phyloP scores from a whole-genome alignment of 1,140 invertebrate species.

The Orchesella cincta region DNA sequence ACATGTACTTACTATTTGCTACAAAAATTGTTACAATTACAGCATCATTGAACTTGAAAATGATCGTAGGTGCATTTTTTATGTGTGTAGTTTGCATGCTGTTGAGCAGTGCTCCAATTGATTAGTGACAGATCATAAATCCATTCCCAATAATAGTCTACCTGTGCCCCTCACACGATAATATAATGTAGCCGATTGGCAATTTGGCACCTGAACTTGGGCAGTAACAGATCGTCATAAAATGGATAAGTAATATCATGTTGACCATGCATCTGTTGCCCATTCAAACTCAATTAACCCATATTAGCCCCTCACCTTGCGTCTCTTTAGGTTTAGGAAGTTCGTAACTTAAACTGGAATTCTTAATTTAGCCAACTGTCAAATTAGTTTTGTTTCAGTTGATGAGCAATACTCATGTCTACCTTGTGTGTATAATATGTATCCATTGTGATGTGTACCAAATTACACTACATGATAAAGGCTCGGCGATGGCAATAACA shows the following conservation, averaged over 20 bases:
- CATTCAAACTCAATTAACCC: constrained; percentile 1
- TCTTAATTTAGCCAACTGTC: constrained; percentile 26
- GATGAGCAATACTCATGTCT: too few relatives aligned
- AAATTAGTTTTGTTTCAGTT: too few relatives aligned
- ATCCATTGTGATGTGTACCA: too few relatives aligned
- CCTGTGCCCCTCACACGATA: neutral
- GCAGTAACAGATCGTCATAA: neutral
- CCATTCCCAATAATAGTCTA: neutral
- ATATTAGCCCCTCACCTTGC: constrained; percentile 8
- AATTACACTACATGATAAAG: too few relatives aligned
- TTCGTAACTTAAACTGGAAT: constrained; percentile 24
- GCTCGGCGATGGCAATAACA: neutral
- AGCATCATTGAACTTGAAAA: constrained; percentile 26
- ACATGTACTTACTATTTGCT: too few relatives aligned
- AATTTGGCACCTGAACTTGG: neutral
- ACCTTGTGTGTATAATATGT: too few relatives aligned
- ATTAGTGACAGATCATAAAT: constrained; percentile 17
- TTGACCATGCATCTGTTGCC: constrained; percentile 15
- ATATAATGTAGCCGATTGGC: neutral
- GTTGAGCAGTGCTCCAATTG: neutral
- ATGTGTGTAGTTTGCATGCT: neutral
- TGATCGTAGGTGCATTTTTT: neutral
- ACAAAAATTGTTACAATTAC: too few relatives aligned
- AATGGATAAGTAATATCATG: constrained; percentile 26
- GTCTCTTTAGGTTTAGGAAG: neutral